Evolutionary conservation across 2,113 vertebrate genomes (phyloP).

Genomic region (Phasianus colchicus): DNA sequence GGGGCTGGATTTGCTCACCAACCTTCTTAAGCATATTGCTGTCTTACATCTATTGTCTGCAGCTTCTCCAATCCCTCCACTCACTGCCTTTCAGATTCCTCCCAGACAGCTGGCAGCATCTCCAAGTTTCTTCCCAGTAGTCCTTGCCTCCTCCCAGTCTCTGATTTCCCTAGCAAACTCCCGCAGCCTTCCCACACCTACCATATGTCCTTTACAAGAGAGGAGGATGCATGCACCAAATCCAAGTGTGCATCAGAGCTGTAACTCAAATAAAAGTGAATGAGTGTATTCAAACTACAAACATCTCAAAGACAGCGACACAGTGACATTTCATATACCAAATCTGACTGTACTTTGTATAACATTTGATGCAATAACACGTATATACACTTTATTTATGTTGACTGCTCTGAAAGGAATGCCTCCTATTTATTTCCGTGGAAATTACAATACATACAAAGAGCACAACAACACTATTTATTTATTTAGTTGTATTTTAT

Average conservation of each 20-base stretch:
- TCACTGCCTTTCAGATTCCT: not conserved
- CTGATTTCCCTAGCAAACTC: not conserved
- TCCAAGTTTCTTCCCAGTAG: not conserved
- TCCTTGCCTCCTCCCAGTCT: not conserved
- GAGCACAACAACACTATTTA: not conserved
- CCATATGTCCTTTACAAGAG: not conserved
- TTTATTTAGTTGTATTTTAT: too few relatives aligned
- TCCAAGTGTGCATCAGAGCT: fast-evolving
- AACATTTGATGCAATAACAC: not conserved
- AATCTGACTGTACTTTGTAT: not conserved
- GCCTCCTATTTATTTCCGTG: not conserved
- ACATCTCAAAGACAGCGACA: not conserved
- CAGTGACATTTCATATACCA: not conserved
- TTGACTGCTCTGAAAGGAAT: not conserved
- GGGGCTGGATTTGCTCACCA: not conserved
- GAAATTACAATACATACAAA: not conserved
- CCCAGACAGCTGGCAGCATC: not conserved
- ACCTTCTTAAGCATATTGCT: not conserved
- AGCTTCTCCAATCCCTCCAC: not conserved
- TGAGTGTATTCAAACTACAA: not conserved
- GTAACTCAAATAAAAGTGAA: not conserved
- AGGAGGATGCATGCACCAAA: not conserved
- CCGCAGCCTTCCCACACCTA: not conserved
- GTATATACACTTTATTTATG: not conserved
- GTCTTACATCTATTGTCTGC: not conserved